Conservation (phyloP, 2,113 vertebrate species). For the Neopipo cinnamomea region DNA sequence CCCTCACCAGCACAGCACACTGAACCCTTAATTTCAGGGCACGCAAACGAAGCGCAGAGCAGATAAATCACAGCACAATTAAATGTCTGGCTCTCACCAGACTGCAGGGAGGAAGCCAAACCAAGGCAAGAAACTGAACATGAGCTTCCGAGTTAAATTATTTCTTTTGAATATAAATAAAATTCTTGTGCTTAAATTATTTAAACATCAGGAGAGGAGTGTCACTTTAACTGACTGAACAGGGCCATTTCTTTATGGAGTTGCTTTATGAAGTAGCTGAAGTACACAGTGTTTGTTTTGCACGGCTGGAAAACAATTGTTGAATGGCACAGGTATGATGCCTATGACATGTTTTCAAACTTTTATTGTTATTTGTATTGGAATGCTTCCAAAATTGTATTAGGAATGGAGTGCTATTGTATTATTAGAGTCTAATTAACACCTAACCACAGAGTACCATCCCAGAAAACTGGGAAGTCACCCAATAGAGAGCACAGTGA, state of each 20-base stretch:
- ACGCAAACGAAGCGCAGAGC: not conserved
- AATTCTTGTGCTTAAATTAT: not conserved
- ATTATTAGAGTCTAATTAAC: not conserved
- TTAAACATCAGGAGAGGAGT: not conserved
- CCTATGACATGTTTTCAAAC: not conserved
- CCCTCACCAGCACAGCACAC: not conserved
- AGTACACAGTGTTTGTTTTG: not conserved
- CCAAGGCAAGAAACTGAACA: not conserved
- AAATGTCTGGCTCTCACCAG: not conserved
- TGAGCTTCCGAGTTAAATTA: not conserved
- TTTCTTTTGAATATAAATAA: not conserved
- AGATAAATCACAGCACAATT: not conserved
- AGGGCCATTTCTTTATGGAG: not conserved
- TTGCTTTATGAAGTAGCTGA: not conserved
- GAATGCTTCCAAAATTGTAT: not conserved
- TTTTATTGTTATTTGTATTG: not conserved
- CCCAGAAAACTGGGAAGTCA: not conserved
- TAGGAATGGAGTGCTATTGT: not conserved
- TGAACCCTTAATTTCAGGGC: not conserved
- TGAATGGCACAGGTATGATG: not conserved
- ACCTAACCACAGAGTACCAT: not conserved
- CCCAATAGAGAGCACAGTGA: fast-evolving
- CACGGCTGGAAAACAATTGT: not conserved
- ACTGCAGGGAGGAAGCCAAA: not conserved
- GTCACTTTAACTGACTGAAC: not conserved